Evolutionary conservation across 2,113 vertebrate genomes (phyloP).

Genomic region (Ammodytes dubius): DNA sequence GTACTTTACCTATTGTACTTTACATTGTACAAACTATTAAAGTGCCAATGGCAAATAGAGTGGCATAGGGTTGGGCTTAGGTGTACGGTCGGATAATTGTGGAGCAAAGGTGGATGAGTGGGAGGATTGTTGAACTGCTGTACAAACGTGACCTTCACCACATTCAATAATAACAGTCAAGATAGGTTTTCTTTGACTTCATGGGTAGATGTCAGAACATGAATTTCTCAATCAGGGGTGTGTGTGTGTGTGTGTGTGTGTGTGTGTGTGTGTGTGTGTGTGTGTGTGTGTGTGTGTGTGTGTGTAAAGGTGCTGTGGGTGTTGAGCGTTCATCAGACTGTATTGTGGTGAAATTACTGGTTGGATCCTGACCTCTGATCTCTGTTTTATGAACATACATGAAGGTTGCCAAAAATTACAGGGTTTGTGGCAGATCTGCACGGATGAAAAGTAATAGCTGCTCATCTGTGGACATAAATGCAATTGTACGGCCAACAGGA

Average conservation of each 20-base stretch:
- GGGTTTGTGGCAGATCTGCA: conserved; percentile 45
- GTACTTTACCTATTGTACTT: background rate
- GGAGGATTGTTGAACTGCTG: conserved; percentile 45
- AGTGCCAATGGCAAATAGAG: conserved; percentile 7
- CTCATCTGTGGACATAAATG: conserved; percentile 56
- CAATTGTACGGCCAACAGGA: conserved; percentile 25
- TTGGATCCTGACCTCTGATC: conserved; percentile 77
- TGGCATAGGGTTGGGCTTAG: background rate
- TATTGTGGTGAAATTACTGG: conserved; percentile 83
- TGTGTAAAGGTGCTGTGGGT: conserved; percentile 59
- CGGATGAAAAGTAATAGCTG: conserved; percentile 53
- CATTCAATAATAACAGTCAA: conserved; percentile 49
- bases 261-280: too few relatives aligned
- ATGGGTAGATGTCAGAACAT: conserved; percentile 73
- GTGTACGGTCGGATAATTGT: conserved; percentile 16
- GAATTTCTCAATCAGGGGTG: conserved; percentile 77
- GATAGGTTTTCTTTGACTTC: conserved; percentile 52
- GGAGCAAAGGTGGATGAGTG: conserved; percentile 43
- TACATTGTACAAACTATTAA: conserved; percentile 8
- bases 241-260: conserved; percentile 33
- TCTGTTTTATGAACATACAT: conserved; percentile 65
- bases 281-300: background rate
- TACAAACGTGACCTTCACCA: conserved; percentile 42
- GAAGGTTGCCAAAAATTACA: conserved; percentile 70
- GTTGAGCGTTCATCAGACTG: conserved; percentile 77